Conservation (phyloP, 1,140 invertebrate genomes). For the Belonocnema kinseyi region DNA sequence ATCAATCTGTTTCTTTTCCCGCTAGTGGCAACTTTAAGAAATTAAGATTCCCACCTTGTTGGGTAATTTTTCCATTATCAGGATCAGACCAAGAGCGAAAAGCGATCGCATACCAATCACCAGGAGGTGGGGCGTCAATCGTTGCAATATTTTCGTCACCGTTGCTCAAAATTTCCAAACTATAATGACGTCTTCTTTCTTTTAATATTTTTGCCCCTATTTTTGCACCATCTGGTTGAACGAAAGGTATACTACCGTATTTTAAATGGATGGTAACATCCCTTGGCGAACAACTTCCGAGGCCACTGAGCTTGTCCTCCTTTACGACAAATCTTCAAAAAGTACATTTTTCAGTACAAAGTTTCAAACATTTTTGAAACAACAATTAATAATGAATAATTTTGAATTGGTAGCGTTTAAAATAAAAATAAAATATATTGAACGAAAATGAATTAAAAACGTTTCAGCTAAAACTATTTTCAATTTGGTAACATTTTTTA, state of each 20-base stretch:
- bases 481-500: no score
- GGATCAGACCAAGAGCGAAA: constrained; percentile 86
- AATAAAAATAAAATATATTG: no score
- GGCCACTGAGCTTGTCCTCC: constrained; percentile 67
- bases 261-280: constrained; percentile 81
- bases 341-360: no score
- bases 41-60: constrained; percentile 78
- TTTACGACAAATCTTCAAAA: constrained; percentile 65
- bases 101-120: constrained; percentile 87
- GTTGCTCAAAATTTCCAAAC: constrained; percentile 74
- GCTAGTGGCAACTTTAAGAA: not conserved
- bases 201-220: constrained; percentile 81
- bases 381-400: no score
- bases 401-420: no score
- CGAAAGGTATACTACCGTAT: constrained; percentile 85
- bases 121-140: constrained; percentile 81
- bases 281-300: constrained; percentile 75
- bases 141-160: constrained; percentile 75
- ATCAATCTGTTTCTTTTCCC: no score
- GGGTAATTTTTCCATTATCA: constrained; percentile 81
- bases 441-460: no score
- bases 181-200: constrained; percentile 68
- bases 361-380: no score
- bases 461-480: no score
- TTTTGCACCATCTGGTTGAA: constrained; percentile 84